Evolutionary conservation across 2,888 invertebrate species (phyloP), one percentile per base, ranked within the genome.

Genomic region (Sinodicranocentrus sp.): DNA sequence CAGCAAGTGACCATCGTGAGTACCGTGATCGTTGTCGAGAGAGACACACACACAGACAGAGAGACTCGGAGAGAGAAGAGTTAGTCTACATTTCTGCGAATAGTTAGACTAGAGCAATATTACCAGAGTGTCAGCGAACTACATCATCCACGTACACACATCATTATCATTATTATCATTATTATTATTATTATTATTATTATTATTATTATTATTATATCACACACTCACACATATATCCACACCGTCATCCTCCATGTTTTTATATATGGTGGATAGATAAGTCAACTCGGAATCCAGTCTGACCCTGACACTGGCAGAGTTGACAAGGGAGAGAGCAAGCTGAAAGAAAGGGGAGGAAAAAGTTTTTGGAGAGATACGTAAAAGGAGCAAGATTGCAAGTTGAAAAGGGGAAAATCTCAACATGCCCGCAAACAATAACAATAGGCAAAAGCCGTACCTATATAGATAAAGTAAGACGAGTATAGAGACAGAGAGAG

Each of bases 1-100:
- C 83, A 76, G 28, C 83, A 71, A 77, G 77, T 83, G 83, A 83
- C 82, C 82, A 82, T 70, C 75, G 63, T 26, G 2, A n/a, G n/a
- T 39, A 44, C 17, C 72, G 72, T 72, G 59, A 21, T n/a, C 44
- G 57, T 23, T 72, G 48, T 43, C 65, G 26, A 33, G 39, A 39
- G n/a, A n/a, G n/a, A n/a, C n/a, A n/a, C n/a, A n/a, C 25, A 72
- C 26, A 21, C 48, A 65, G 61, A 72, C 59, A 44, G 63, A 25
- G 26, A 73, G 17, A 19, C 26, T 23, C 26, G 17, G 63, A 28
- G 33, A 65, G 13, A 48, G 17, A 13, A 65, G 15, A 52, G 52
- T 52, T 33, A 8, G 17, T 21, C 17, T 33, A 33, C 33, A 10
- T 52, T 52, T n/a, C 52, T 52, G 6, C 52, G 15, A 52, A 52